phyloP scores from a whole-genome alignment of 2,113 vertebrate species.

The Sprattus sprattus region DNA sequence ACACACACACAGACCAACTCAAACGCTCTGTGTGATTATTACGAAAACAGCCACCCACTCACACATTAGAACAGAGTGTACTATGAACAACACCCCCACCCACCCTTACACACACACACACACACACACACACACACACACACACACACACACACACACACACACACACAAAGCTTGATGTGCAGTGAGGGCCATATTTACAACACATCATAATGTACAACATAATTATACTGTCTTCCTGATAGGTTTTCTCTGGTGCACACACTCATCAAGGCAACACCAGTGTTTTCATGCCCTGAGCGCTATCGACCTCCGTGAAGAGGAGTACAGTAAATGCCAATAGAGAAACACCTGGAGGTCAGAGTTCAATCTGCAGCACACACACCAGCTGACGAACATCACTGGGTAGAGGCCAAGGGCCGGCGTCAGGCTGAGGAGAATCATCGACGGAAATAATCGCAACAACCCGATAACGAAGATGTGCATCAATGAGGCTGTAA shows the following conservation, averaged over 20 bases:
- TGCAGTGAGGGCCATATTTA: background rate
- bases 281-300: background rate
- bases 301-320: background rate
- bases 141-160: too few species aligned
- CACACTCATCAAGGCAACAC: background rate
- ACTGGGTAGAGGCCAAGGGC: background rate
- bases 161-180: too few species aligned
- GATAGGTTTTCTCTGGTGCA: background rate
- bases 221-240: background rate
- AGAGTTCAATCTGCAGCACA: background rate
- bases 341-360: background rate
- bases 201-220: background rate
- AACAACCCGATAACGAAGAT: background rate
- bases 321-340: background rate
- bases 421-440: too few species aligned
- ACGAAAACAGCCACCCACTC: background rate
- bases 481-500: background rate
- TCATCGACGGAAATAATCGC: background rate
- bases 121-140: too few species aligned
- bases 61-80: constrained; percentile 4
- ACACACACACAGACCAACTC: constrained; percentile 17
- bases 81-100: background rate
- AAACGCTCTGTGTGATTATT: background rate
- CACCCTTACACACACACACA: background rate
- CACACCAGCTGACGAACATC: background rate